These are phyloP conservation scores for Papilio demoleus DNA, from an alignment of 2,888 invertebrate species.

Conservation along the genomic window DNA sequence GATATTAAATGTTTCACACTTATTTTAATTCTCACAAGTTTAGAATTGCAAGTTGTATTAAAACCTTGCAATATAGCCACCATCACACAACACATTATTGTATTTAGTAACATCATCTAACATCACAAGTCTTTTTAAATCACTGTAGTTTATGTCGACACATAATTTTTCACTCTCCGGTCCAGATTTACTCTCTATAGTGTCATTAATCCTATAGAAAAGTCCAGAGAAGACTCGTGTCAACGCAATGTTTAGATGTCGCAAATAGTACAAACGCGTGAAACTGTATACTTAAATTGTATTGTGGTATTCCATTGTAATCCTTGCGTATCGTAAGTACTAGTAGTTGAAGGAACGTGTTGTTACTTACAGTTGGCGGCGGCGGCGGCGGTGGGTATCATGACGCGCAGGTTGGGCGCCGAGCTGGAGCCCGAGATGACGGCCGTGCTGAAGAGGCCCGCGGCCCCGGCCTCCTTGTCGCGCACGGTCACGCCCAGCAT, in stretches of 20 bases:
- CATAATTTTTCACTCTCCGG: too few relatives aligned
- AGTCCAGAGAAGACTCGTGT: not conserved
- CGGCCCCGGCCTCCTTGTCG: conserved; percentile 86
- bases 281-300: not conserved
- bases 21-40: too few relatives aligned
- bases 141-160: too few relatives aligned
- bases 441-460: conserved; percentile 97
- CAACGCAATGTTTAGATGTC: not conserved
- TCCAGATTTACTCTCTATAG: conserved; percentile 7
- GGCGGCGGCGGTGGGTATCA: conserved; percentile 90
- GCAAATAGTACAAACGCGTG: conserved; percentile 3
- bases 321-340: not conserved
- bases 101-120: too few relatives aligned
- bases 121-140: too few relatives aligned
- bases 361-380: conserved; percentile 88
- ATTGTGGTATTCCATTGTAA: not conserved
- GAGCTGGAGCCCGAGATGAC: conserved; percentile 97
- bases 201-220: not conserved
- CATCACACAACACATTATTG: too few relatives aligned
- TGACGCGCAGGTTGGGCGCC: conserved; percentile 94
- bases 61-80: too few relatives aligned
- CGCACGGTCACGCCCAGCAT: conserved; percentile 89
- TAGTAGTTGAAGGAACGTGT: not conserved
- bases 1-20: too few relatives aligned
- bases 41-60: too few relatives aligned